Base-by-base conservation (phyloP, 35 echinoderm and acorn worm genomes). In the Apostichopus parvimensis region DNA sequence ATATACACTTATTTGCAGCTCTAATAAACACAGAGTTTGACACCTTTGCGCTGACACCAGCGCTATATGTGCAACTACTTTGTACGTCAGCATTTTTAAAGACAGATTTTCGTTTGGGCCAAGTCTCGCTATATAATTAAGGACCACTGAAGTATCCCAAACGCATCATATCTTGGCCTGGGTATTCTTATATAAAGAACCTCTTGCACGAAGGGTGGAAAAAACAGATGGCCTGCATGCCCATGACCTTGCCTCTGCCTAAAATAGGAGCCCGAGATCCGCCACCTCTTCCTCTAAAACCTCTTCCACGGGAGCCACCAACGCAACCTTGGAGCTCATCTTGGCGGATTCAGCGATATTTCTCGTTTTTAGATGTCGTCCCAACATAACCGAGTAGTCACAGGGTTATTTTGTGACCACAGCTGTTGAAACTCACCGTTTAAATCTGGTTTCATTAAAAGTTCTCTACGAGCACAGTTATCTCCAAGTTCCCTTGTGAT, bases 381-480 rank as follows among this genome's bases (percentile, higher is more conserved):
- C n/a, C 91, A 12, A 56, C 71, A 92, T 18, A 92, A 58, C 77
- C 26, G 77, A 11, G 45, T 92, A 60, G 79, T 92, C 66, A 92
- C 55, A 53, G 91, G 79, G 4, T 15, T 73, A 54, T 58, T 54
- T 53, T 80, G 58, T 83, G 77, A 80, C 25, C 91, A 92, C 57
- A 92, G 53, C 56, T 92, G 77, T 24, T 83, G 91, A 54, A 92
- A 80, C 13, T 92, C n/a, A 17, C 58, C 8, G 26, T 58, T 80
- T 34, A 82, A 54, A n/a, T 82, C 77, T 5, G 77, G 91, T 83
- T 81, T 92, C n/a, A 92, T 61, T 6, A 92, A 81, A 28, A 28
- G 26, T 24, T 83, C 91, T 82, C 58, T 61, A 17, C 91, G 45
- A 20, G 57, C 52, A 61, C 54, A 57, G n/a, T 84, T 83, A 83